Evolutionary conservation across 2,888 invertebrate species (phyloP), one percentile per base, ranked within the genome.

Genomic region (Encarsia formosa): DNA sequence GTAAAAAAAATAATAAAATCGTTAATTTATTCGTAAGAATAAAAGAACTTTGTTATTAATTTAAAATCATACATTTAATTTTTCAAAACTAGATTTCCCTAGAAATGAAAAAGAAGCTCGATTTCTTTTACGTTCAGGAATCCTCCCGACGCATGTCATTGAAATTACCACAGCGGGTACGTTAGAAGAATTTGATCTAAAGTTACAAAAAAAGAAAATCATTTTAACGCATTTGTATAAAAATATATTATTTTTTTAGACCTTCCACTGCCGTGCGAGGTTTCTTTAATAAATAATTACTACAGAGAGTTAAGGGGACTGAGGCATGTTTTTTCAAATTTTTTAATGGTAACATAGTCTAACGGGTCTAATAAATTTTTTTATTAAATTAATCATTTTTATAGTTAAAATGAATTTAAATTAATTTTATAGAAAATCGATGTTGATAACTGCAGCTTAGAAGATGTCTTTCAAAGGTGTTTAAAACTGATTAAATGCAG

Each of bases 101-200:
- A 74, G 73, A 61, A 76, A 65, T 5, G 73, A 66, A 54, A 61
- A 64, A 29, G 78, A 79, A 61, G 80, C 79, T 2, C 72, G 70
- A 57, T 67, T 67, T 29, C 62, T 80, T 22, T 65, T 77, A 32
- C 70, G 71, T 32, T 57, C 63, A 4, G 79, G 79, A 3, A 73
- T 80, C 44, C 63, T 78, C 46, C 79, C 80, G 2, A 77, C 79
- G 2, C 79, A 79, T 52, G 77, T 77, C n/a, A 63, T 80, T 19
- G 75, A 78, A 55, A 64, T 80, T 5, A 16, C 37, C 34, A 13
- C 29, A n/a, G 11, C 42, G 9, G 29, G 50, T 50, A 45, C 26
- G 8, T 23, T n/a, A n/a, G n/a, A n/a, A n/a, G n/a, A n/a, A n/a
- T n/a, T n/a, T n/a, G n/a, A n/a, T n/a, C n/a, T n/a, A n/a, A n/a